Percentiles rank a stretch among this genome's conserved stretches.
Evolutionary conservation across 2,797 vertebrate species (phyloP).

Genomic region (Eulemur mongoz): DNA sequence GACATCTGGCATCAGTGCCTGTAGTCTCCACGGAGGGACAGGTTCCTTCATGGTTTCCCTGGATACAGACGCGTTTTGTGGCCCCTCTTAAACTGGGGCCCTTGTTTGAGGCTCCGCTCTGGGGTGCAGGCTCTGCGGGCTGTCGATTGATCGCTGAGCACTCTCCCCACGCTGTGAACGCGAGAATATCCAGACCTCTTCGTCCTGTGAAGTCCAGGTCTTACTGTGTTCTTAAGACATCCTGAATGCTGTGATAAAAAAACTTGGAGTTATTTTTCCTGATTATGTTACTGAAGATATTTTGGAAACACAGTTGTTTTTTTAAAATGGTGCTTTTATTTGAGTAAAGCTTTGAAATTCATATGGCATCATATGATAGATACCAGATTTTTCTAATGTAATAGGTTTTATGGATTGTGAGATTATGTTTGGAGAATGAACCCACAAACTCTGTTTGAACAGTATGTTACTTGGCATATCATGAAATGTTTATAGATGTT

Average conservation of each 20-base stretch:
- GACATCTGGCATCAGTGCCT: too few species aligned
- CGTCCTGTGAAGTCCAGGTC: not conserved
- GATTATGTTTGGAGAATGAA: not conserved
- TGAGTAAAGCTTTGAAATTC: not conserved
- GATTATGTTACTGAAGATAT: not conserved
- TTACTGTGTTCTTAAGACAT: not conserved
- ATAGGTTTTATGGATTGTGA: not conserved
- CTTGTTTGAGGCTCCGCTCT: not conserved
- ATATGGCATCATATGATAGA: not conserved
- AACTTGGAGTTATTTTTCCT: not conserved
- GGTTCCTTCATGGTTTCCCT: not conserved
- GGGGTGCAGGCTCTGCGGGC: not conserved
- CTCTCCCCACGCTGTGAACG: rapidly evolving
- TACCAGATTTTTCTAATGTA: not conserved
- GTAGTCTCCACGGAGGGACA: too few species aligned
- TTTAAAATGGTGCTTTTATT: not conserved
- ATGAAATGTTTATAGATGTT: not conserved
- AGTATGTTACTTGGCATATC: not conserved
- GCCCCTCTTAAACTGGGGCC: rapidly evolving
- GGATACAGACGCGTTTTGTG: rapidly evolving
- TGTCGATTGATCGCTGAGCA: not conserved
- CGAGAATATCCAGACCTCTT: not conserved
- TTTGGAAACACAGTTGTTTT: not conserved
- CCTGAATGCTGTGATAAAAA: not conserved
- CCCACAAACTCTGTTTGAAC: not conserved